Base-by-base conservation (phyloP, 2,888 invertebrate genomes). In the Conomelus anceps region DNA sequence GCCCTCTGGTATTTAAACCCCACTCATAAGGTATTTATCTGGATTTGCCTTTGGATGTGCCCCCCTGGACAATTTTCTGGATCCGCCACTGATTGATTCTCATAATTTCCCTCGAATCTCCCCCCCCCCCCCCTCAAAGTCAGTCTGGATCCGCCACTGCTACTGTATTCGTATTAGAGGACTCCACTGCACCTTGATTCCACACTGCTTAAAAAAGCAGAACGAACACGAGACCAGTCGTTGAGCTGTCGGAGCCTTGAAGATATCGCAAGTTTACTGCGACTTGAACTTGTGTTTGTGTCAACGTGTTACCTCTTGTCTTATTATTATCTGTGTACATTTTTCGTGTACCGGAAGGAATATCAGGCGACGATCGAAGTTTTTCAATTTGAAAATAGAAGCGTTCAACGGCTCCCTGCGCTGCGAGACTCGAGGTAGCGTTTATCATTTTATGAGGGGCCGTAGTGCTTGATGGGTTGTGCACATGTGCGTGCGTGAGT, bases 401-500 rank as follows among this genome's bases (percentile, higher is more conserved):
- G 63, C 63, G n/a, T 63, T 63, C n/a, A 63, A 63, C n/a, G 20
- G 63, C n/a, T 4, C 34, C 34, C 34, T 34, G 34, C 63, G 63
- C 63, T n/a, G 0, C 4, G 63, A 63, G 63, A 17, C 34, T 34
- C 13, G 63, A 63, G 63, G 86, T 26, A 86, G 86, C 86, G 86
- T 86, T 86, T 86, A 86, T 86, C 29, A 86, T 86, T 86, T 86
- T 24, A 23, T 86, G 86, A 26, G 86, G 23, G 85, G 24, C 23
- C 24, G 85, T 85, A 85, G 23, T 23, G 24, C 23, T 85, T 85
- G 85, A 63, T 85, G 85, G 23, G 85, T 23, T 85, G 88, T 22
- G 24, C 86, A 88, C 87, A 85, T 88, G 41, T 41, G 89, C 34
- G 89, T 86, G 89, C 88, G 85, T 85, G 89, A 88, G 88, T 88